phyloP scores from a whole-genome alignment of 2,113 vertebrate genomes.

The Ptyas mucosa region DNA sequence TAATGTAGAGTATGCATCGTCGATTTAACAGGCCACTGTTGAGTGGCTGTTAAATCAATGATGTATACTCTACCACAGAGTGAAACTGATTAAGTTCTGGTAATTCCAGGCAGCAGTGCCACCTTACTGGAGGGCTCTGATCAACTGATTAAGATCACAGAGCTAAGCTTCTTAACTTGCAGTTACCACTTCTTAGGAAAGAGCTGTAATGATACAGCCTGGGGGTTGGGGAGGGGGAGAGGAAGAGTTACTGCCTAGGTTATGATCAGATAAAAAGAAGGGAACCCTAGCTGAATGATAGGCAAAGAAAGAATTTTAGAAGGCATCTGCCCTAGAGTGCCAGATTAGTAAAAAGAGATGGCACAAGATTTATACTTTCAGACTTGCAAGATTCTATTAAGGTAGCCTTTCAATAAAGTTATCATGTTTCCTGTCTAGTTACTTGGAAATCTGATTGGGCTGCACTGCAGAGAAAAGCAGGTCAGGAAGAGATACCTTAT shows the following conservation, averaged over 20 bases:
- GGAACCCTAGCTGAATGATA: background rate
- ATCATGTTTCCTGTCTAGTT: background rate
- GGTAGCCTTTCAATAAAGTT: background rate
- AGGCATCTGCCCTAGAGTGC: background rate
- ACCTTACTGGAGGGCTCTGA: background rate
- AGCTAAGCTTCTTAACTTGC: background rate
- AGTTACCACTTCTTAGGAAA: background rate
- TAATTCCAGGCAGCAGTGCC: background rate
- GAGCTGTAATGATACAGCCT: background rate
- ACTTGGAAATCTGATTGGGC: background rate
- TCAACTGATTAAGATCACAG: background rate
- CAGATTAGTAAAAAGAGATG: background rate
- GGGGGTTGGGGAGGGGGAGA: too few species aligned
- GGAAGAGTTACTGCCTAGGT: background rate
- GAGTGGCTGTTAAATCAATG: background rate
- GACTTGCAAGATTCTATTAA: background rate
- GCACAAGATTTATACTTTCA: background rate
- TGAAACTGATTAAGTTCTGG: background rate
- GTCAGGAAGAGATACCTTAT: background rate
- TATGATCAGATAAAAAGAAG: background rate
- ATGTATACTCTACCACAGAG: background rate
- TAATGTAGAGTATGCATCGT: too few species aligned
- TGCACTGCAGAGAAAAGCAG: background rate
- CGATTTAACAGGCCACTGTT: too few species aligned
- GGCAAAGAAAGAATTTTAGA: background rate